Conservation (phyloP, 2,888 invertebrate genomes). For the Listrodromus nycthemerus region DNA sequence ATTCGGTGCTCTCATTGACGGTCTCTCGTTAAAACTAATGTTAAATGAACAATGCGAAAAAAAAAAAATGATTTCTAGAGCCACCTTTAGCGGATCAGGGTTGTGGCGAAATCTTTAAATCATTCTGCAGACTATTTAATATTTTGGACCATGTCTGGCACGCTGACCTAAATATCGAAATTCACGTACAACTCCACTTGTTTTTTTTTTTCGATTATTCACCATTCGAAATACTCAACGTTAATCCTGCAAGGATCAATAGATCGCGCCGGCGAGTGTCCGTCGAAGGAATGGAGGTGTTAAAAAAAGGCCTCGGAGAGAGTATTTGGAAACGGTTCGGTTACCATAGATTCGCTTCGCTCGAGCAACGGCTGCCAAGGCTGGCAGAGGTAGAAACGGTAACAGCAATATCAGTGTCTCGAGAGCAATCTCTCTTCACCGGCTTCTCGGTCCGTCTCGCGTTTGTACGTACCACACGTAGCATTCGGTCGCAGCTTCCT, state of each 20-base stretch:
- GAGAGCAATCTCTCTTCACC: slow-evolving; percentile 37
- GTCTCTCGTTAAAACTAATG: no score
- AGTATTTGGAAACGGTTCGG: slow-evolving; percentile 64
- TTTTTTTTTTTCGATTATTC: background rate
- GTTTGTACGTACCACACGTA: slow-evolving; percentile 64
- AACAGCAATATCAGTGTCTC: slow-evolving; percentile 47
- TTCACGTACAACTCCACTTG: background rate
- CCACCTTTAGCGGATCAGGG: no score
- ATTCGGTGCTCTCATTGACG: no score
- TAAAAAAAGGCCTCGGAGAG: slow-evolving; percentile 49
- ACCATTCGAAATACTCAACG: background rate
- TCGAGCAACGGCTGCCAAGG: slow-evolving; percentile 40
- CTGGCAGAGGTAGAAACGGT: slow-evolving; percentile 50
- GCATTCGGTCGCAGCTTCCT: slow-evolving; percentile 60
- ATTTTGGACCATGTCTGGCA: no score
- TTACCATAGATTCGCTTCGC: slow-evolving; percentile 57
- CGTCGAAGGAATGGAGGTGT: slow-evolving; percentile 13
- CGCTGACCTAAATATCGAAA: background rate
- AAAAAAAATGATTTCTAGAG: no score
- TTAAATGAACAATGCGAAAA: no score
- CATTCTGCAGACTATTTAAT: no score
- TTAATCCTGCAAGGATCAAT: slow-evolving; percentile 2
- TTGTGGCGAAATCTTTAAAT: no score
- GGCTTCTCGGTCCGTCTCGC: slow-evolving; percentile 13
- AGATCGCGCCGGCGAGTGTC: slow-evolving; percentile 13